Percentiles rank a stretch among this genome's conserved stretches.
phyloP scores from a whole-genome alignment of 2,113 vertebrate species.

The Dissostichus mawsoni region DNA sequence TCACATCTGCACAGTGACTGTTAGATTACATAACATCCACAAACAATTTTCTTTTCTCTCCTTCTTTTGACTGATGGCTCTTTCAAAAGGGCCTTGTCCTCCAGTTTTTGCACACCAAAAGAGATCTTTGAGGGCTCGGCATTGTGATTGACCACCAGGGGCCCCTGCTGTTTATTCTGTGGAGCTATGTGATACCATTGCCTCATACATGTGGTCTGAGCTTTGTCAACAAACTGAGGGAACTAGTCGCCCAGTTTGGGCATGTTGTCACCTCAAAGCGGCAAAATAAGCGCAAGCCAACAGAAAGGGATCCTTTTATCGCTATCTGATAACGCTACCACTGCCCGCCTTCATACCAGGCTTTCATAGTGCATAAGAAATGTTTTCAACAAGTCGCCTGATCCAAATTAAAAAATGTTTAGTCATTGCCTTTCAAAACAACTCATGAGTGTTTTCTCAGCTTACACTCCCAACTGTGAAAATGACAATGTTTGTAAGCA shows the following conservation, averaged over 20 bases:
- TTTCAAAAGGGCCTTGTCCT: constrained; percentile 30
- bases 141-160: constrained; percentile 42
- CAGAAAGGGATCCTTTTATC: constrained; percentile 15
- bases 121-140: constrained; percentile 35
- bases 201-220: constrained; percentile 65
- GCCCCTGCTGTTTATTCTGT: constrained; percentile 60
- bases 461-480: background rate
- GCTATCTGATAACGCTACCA: constrained; percentile 14
- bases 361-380: background rate
- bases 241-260: constrained; percentile 48
- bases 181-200: constrained; percentile 48
- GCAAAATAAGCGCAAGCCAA: constrained; percentile 10
- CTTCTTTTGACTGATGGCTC: constrained; percentile 57
- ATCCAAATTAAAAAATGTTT: background rate
- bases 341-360: background rate
- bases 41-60: constrained; percentile 70
- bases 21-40: constrained; percentile 73
- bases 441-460: background rate
- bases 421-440: background rate
- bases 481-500: background rate
- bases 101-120: constrained; percentile 10
- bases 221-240: constrained; percentile 64
- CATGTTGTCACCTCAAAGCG: constrained; percentile 29
- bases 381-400: background rate
- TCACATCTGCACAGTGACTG: constrained; percentile 76